Base-by-base conservation (phyloP, 2,888 invertebrate species). In the Thymelicus lineola region DNA sequence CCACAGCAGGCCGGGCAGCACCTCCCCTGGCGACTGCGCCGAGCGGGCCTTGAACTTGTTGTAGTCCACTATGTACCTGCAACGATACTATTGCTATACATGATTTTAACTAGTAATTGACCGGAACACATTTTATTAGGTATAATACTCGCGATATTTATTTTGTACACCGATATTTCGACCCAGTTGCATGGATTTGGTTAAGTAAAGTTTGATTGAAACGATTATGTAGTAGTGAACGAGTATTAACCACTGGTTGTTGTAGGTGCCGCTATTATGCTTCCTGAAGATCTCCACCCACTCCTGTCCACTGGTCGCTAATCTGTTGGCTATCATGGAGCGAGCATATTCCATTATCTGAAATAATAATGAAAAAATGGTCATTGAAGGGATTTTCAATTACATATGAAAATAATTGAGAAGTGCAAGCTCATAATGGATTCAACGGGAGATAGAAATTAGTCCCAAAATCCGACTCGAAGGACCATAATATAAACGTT, bases 261-360 rank as follows among this genome's bases (percentile, higher is more conserved):
- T 97, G 87, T 96, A 96, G 46, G 96, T 96, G 72, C 96, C 96
- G 81, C 96, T 96, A 89, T 96, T 96, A 85, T 94, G 94, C 45
- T 83, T 81, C 10, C 88, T 77, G 85, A 96, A 96, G 10, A 94
- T 82, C 0, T 91, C 79, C 10, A 91, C 90, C 97, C 97, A 97
- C 74, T 94, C 90, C 48, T 84, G 73, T 7, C 96, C 96, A 75
- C 83, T 84, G 10, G 81, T 82, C 2, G 96, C 95, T 75, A 97
- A 81, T 6, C 96, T 90, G 82, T 96, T 96, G 7, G 97, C 95
- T 5, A 96, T 88, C 94, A 96, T 95, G 20, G 93, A 94, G 0
- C 96, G 91, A 3, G 95, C 91, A 79, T 95, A 96, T 81, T 96
- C 96, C 79, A 95, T 73, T 1, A 94, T 78, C 91, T 91, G 69